Evolutionary conservation across 2,113 vertebrate genomes (phyloP).

Genomic region (Amphiprion ocellaris): DNA sequence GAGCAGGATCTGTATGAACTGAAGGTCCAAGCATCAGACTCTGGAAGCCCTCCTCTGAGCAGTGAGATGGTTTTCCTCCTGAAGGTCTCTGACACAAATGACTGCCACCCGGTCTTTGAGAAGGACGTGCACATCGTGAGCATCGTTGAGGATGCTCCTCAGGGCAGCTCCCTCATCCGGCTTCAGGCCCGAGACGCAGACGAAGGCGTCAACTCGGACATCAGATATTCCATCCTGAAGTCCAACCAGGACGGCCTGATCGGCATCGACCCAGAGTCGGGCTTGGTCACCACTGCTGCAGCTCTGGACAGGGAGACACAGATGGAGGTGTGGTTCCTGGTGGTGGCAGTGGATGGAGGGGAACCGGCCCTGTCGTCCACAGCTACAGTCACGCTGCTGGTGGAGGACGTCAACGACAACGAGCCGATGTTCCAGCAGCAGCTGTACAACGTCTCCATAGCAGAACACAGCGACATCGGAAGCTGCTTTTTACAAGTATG

Average conservation of each 20-base stretch:
- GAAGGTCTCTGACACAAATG: conserved; percentile 88
- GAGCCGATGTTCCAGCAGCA: conserved; percentile 89
- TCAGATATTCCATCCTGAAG: conserved; percentile 84
- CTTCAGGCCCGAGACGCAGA: conserved; percentile 88
- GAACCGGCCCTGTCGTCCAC: conserved; percentile 84
- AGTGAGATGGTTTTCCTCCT: conserved; percentile 83
- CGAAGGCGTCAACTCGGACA: conserved; percentile 83
- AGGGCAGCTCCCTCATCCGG: conserved; percentile 85
- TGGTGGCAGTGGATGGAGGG: conserved; percentile 88
- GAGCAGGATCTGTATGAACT: conserved; percentile 85
- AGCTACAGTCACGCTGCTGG: conserved; percentile 84
- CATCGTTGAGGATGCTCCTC: conserved; percentile 86
- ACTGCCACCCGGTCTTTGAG: conserved; percentile 87
- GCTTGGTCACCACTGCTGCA: conserved; percentile 83
- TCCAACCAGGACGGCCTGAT: conserved; percentile 75
- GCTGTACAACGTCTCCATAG: conserved; percentile 87
- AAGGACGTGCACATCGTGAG: conserved; percentile 78
- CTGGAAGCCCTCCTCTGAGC: conserved; percentile 85
- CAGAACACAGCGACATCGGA: conserved; percentile 85
- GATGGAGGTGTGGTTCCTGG: conserved; percentile 82
- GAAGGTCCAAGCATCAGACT: conserved; percentile 86
- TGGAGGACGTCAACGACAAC: conserved; percentile 93
- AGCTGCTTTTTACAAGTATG: conserved; percentile 91
- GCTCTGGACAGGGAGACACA: conserved; percentile 88
- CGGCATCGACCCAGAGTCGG: conserved; percentile 83